A percentile compares a stretch with the other conserved stretches of the same genome.
Evolutionary conservation across 2,797 vertebrate genomes (phyloP).

Genomic region (Acipenser oxyrinchus): DNA sequence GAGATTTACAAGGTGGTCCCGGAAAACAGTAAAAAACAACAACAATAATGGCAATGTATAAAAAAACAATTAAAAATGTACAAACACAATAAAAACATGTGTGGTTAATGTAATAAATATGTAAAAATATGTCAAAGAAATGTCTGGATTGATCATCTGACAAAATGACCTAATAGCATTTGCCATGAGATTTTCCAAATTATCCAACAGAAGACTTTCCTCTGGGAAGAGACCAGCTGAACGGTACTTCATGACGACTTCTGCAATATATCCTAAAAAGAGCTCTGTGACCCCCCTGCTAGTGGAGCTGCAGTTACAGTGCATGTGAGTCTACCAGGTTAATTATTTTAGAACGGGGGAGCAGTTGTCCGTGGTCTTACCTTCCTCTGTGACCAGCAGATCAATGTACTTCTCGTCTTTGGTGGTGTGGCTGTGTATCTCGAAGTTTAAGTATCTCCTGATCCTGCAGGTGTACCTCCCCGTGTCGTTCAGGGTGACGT

Average conservation of each 20-base stretch:
- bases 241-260: no score
- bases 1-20: no score
- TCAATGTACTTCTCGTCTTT: slow-evolving; percentile 53
- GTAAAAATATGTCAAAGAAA: no score
- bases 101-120: no score
- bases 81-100: not conserved
- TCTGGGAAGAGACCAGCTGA: no score
- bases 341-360: not conserved
- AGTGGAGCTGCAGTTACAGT: not conserved
- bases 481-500: slow-evolving; percentile 70
- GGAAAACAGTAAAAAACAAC: no score
- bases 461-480: slow-evolving; percentile 78
- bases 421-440: slow-evolving; percentile 61
- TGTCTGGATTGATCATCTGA: no score
- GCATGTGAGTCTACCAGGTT: not conserved
- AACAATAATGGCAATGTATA: no score
- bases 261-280: not conserved
- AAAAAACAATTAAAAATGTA: no score
- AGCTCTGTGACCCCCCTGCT: not conserved
- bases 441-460: slow-evolving; percentile 70
- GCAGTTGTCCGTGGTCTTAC: slow-evolving; percentile 41
- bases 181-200: no score
- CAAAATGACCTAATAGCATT: no score
- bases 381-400: slow-evolving; percentile 71
- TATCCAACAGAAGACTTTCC: no score